Conservation (phyloP, 2,888 invertebrate genomes). For the Polydesmus complanatus region DNA sequence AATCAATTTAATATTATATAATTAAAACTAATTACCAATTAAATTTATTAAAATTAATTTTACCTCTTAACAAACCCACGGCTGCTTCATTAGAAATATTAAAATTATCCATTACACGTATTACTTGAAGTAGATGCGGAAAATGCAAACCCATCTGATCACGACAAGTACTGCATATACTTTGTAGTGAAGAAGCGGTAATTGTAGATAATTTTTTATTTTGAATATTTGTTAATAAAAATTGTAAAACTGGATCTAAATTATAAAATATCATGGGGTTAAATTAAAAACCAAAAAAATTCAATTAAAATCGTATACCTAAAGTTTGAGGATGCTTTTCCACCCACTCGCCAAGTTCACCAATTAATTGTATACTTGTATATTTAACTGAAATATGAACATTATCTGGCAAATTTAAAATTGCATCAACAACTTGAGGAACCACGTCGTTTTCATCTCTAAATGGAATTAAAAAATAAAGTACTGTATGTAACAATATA, state of each 20-base stretch:
- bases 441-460: slow-evolving; percentile 66
- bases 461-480: neutral
- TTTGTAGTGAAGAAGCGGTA: slow-evolving; percentile 70
- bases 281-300: neutral
- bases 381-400: slow-evolving; percentile 75
- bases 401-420: slow-evolving; percentile 63
- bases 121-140: slow-evolving; percentile 53
- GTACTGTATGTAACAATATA: neutral
- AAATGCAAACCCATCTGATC: slow-evolving; percentile 61
- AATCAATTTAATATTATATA: slow-evolving; percentile 14
- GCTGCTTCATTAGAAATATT: slow-evolving; percentile 59
- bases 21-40: slow-evolving; percentile 2
- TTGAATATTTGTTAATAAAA: slow-evolving; percentile 56
- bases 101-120: slow-evolving; percentile 56
- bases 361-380: slow-evolving; percentile 73
- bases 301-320: slow-evolving; percentile 32
- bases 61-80: slow-evolving; percentile 57
- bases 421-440: slow-evolving; percentile 83
- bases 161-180: slow-evolving; percentile 68
- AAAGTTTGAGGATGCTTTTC: slow-evolving; percentile 68
- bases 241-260: slow-evolving; percentile 63
- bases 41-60: no score
- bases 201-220: slow-evolving; percentile 59
- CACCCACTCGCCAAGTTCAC: slow-evolving; percentile 91
- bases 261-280: slow-evolving; percentile 23